Evolutionary conservation across 2,113 vertebrate species (phyloP).

Genomic region (Otus sunia): DNA sequence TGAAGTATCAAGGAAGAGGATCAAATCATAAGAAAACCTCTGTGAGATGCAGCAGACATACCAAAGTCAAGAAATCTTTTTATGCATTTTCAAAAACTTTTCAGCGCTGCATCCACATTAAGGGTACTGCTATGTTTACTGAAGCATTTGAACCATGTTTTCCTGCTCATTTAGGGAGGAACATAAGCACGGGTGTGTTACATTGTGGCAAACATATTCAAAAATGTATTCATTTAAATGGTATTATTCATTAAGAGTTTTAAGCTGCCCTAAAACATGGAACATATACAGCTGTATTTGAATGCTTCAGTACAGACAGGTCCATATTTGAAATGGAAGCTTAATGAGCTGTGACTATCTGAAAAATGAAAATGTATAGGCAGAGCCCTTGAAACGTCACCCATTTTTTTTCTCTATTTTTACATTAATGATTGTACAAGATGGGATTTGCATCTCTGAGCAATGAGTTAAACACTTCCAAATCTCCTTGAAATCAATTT

Average conservation of each 20-base stretch:
- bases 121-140: background rate
- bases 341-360: constrained; percentile 5
- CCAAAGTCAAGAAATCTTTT: background rate
- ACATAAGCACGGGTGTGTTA: background rate
- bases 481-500: constrained; percentile 70
- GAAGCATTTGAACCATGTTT: background rate
- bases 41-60: background rate
- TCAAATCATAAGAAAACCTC: background rate
- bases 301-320: background rate
- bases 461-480: constrained; percentile 53
- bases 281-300: background rate
- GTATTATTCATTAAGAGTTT: background rate
- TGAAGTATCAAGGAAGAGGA: background rate
- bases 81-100: background rate
- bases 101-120: background rate
- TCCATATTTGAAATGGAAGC: background rate
- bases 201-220: background rate
- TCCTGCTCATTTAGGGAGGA: background rate
- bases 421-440: background rate
- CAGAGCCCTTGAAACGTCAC: background rate
- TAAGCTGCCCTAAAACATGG: background rate
- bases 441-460: constrained; percentile 31
- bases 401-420: background rate
- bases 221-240: background rate
- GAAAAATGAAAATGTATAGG: background rate